phyloP scores from a whole-genome alignment of 2,888 invertebrate species.

The Mechanitis mazaeus region DNA sequence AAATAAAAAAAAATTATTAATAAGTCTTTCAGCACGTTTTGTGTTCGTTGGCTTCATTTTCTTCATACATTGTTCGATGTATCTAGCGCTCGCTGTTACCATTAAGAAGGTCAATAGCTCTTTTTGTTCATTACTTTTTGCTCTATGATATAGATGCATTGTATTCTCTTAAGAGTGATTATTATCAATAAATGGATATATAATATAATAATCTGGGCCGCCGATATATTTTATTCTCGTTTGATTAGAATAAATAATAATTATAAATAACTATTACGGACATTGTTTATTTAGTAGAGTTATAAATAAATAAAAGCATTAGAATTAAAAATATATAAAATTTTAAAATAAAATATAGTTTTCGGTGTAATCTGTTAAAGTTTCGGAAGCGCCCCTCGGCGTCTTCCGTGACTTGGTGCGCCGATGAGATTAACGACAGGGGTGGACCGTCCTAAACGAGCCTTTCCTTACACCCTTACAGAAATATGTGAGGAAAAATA shows the following conservation, averaged over 20 bases:
- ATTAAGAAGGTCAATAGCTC: constrained; percentile 9
- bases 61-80: background rate
- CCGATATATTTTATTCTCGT: background rate
- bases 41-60: background rate
- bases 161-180: constrained; percentile 18
- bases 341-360: constrained; percentile 1
- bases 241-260: constrained; percentile 1
- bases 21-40: too few relatives aligned
- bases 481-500: too few relatives aligned
- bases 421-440: constrained; percentile 70
- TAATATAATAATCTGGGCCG: constrained; percentile 1
- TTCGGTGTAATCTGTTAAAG: constrained; percentile 13
- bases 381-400: constrained; percentile 31
- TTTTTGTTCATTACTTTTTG: constrained; percentile 26
- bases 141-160: constrained; percentile 14
- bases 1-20: too few relatives aligned
- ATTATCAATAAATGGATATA: constrained; percentile 13
- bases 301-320: too few relatives aligned
- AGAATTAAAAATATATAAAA: background rate
- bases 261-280: background rate
- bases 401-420: constrained; percentile 56
- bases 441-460: constrained; percentile 43
- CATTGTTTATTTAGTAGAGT: background rate
- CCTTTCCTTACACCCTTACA: constrained; percentile 10
- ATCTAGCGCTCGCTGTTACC: background rate